phyloP scores from a whole-genome alignment of 2,888 invertebrate genomes.

The Andrena camellia region DNA sequence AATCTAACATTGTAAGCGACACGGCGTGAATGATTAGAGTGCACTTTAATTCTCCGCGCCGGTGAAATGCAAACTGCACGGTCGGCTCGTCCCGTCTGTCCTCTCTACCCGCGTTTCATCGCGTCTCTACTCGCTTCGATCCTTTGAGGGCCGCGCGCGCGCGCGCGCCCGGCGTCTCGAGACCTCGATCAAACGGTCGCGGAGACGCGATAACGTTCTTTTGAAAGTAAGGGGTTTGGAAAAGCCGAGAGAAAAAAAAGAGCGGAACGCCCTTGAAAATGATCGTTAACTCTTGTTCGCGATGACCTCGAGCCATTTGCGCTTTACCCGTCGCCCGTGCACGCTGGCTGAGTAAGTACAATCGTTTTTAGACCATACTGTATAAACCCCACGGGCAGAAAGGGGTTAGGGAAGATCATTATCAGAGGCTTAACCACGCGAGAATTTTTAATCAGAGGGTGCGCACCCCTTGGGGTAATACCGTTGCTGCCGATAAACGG shows the following conservation, averaged over 20 bases:
- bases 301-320: slow-evolving; percentile 82
- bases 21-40: slow-evolving; percentile 30
- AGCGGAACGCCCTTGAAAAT: slow-evolving; percentile 66
- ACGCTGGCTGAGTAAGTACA: slow-evolving; percentile 83
- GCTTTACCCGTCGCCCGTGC: slow-evolving; percentile 74
- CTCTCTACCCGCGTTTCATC: neutral
- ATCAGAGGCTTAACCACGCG: slow-evolving; percentile 85
- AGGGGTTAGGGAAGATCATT: slow-evolving; percentile 85
- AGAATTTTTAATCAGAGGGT: slow-evolving; percentile 86
- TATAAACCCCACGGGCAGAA: slow-evolving; percentile 80
- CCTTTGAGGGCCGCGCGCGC: neutral
- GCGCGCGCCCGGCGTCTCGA: neutral
- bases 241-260: slow-evolving; percentile 25
- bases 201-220: slow-evolving; percentile 21
- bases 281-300: slow-evolving; percentile 80
- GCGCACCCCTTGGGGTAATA: slow-evolving; percentile 84
- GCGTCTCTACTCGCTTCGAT: neutral
- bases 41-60: slow-evolving; percentile 26
- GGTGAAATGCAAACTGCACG: slow-evolving; percentile 1
- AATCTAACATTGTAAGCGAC: slow-evolving; percentile 22
- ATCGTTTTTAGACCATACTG: slow-evolving; percentile 81
- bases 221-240: neutral
- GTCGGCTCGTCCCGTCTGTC: too few relatives aligned
- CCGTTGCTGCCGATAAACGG: slow-evolving; percentile 79
- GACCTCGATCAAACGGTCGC: slow-evolving; percentile 2